Evolutionary conservation across 2,113 vertebrate genomes (phyloP).

Genomic region (Paratilapia polleni): DNA sequence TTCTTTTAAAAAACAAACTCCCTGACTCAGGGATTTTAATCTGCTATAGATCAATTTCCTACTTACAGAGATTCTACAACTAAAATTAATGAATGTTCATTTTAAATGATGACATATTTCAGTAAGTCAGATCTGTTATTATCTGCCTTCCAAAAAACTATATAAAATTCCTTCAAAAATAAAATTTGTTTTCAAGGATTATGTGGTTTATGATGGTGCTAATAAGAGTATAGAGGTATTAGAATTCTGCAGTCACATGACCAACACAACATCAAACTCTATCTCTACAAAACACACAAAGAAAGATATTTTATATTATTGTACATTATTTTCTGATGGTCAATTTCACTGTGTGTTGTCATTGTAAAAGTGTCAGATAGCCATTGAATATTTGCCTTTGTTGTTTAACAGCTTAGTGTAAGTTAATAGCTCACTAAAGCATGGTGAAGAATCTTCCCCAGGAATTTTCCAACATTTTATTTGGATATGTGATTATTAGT

Average conservation of each 20-base stretch:
- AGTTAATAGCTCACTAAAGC: background rate
- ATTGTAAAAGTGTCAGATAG: background rate
- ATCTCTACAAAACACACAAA: background rate
- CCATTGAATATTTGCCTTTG: background rate
- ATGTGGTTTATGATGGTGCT: background rate
- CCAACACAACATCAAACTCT: background rate
- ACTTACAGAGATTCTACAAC: background rate
- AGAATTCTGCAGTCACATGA: background rate
- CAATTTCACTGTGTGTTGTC: background rate
- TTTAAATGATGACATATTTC: background rate
- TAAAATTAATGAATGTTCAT: background rate
- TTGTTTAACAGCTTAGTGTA: background rate
- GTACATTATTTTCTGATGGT: background rate
- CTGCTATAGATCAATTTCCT: background rate
- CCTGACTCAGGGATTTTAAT: background rate
- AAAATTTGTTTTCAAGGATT: background rate
- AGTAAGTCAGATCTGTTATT: background rate
- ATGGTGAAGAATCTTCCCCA: background rate
- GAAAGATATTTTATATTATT: background rate
- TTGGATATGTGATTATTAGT: background rate
- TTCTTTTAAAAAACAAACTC: conserved; percentile 5
- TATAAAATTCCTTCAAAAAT: background rate
- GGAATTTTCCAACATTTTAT: background rate
- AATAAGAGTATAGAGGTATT: background rate
- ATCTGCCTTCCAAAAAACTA: background rate